Evolutionary conservation across 2,888 invertebrate genomes (phyloP), one percentile per base, ranked within the genome.

Genomic region (Epiblema foenella): DNA sequence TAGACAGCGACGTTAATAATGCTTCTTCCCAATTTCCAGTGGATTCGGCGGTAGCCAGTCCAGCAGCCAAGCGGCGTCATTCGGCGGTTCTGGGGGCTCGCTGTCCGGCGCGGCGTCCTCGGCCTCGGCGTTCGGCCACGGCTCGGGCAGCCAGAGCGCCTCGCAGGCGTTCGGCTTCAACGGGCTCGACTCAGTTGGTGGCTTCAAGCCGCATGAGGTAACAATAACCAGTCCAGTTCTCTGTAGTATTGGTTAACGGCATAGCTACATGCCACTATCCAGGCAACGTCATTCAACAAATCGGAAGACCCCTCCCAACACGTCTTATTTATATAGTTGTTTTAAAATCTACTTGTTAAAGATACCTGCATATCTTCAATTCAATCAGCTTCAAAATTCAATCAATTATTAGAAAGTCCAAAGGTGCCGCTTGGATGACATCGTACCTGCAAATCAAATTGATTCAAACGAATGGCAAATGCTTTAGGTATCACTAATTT

Each of bases 1-100:
- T 42, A 12, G 42, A 1, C 39, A 12, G 24, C 24, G 4, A 24
- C 24, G 24, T 18, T 29, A 60, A 49, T 5, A 29, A 24, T 52
- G 20, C 9, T n/a, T n/a, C 9, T 59, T 58, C 17, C 37, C 4
- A 29, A n/a, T 58, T 87, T 86, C 24, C 85, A 92, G 93, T 67
- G 86, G 87, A 12, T 89, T 92, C 79, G 80, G 91, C 58, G 92
- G 93, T n/a, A 93, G 93, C 70, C 93, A 94, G 73, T 87, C 94
- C 0, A 93, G 89, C 77, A 93, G 93, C 62, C 94, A 94, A 77
- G 91, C 93, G 8, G 90, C 89, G 0, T 88, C 92, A 0, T 93
- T 93, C 78, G 80, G 86, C 11, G 87, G 88, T 4, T 75, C 83
- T 0, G 85, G 90, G 0, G 72, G 81, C 5, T 83, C 89, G 0